A percentile compares a stretch with the other conserved stretches of the same genome.
These are phyloP conservation scores for Caenorhabditis remanei DNA, from an alignment of 1,140 invertebrate genomes.

Conservation along the genomic window DNA sequence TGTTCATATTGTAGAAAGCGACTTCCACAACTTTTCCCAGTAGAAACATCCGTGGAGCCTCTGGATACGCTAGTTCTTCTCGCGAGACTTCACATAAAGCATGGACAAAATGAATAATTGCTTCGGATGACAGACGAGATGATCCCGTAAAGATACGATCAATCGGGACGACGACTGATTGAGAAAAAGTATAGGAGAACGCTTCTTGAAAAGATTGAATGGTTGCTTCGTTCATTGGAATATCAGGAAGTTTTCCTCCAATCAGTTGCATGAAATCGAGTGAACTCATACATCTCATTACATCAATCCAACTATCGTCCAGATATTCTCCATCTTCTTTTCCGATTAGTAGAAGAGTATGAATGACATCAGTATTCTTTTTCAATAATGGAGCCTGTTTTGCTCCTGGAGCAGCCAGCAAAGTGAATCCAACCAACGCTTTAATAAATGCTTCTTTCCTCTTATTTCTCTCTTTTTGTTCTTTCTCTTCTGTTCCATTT, in stretches of 20 bases:
- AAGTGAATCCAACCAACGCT: conserved; percentile 92
- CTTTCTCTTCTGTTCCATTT: conserved; percentile 81
- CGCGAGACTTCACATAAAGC: conserved; percentile 92
- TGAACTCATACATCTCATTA: conserved; percentile 97
- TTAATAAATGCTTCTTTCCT: conserved; percentile 78
- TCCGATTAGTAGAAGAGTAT: conserved; percentile 82
- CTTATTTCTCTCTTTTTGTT: no score
- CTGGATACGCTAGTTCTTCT: conserved; percentile 90
- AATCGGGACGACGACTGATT: conserved; percentile 97
- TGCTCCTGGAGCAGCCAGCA: conserved; percentile 87
- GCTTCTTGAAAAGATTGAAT: conserved; percentile 90
- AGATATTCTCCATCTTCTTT: conserved; percentile 95
- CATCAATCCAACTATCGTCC: conserved; percentile 90
- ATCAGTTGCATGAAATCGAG: conserved; percentile 96
- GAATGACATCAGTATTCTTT: conserved; percentile 99
- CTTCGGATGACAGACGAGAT: conserved; percentile 94
- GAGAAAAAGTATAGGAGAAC: conserved; percentile 96
- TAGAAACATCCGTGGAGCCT: conserved; percentile 93
- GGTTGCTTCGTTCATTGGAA: conserved; percentile 75
- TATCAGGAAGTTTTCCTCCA: conserved; percentile 81
- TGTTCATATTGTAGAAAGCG: conserved; percentile 92
- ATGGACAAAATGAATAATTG: conserved; percentile 96
- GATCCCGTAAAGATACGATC: conserved; percentile 93
- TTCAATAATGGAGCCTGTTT: conserved; percentile 98
- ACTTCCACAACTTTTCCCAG: conserved; percentile 98